Conservation (phyloP, 2,113 vertebrate genomes). For the Salvelinus namaycush region DNA sequence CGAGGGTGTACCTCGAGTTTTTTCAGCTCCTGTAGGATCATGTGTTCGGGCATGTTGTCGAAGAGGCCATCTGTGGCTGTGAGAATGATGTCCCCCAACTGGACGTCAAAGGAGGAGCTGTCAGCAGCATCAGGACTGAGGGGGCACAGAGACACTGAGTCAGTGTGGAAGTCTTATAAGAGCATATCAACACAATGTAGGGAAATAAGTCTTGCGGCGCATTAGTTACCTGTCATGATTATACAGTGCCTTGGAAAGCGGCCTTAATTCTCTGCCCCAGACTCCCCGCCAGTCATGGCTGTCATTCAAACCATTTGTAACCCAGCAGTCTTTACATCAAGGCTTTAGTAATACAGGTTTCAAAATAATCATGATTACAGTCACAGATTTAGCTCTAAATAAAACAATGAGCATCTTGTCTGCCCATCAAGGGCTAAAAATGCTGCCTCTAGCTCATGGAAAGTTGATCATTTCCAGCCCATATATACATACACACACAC, state of each 20-base stretch:
- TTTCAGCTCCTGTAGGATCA: slow-evolving; percentile 97
- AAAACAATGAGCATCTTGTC: neutral
- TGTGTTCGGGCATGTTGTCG: slow-evolving; percentile 99
- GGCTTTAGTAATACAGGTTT: neutral
- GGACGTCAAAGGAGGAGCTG: slow-evolving; percentile 95
- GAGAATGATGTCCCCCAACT: slow-evolving; percentile 97
- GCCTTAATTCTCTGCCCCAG: slow-evolving; percentile 10
- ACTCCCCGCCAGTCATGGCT: slow-evolving; percentile 8
- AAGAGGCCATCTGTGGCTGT: slow-evolving; percentile 96
- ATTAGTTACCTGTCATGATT: neutral
- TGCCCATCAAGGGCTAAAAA: no score
- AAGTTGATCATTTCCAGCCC: no score
- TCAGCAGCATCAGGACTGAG: slow-evolving; percentile 93
- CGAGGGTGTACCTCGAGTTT: slow-evolving; percentile 88
- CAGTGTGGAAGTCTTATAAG: slow-evolving; percentile 1
- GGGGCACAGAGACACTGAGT: slow-evolving; percentile 31
- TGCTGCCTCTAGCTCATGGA: no score
- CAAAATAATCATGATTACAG: no score
- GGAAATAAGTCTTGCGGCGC: slow-evolving; percentile 5
- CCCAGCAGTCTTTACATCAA: neutral
- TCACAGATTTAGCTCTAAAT: neutral
- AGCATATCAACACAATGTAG: neutral
- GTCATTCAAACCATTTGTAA: slow-evolving; percentile 28
- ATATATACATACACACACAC: no score
- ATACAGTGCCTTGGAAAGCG: slow-evolving; percentile 32